Evolutionary conservation across 2,888 invertebrate genomes (phyloP).

Genomic region (Sminthurinus aureus): DNA sequence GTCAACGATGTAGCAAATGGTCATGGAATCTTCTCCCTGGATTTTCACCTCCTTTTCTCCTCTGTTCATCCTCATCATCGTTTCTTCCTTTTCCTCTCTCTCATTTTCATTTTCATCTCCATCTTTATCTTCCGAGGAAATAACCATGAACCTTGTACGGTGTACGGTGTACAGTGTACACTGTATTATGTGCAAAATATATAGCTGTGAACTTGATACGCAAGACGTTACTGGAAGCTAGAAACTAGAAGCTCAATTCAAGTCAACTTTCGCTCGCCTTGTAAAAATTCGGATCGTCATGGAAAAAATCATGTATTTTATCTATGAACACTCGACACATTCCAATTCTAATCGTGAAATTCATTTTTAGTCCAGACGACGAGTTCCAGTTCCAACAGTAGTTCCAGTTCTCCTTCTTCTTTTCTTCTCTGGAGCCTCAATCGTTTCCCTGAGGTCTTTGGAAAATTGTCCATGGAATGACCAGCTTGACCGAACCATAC

Average conservation of each 20-base stretch:
- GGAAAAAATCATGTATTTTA: background rate
- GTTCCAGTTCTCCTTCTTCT: background rate
- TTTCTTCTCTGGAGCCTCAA: too few species aligned
- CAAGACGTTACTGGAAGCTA: too few species aligned
- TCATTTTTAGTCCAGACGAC: background rate
- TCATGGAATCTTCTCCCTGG: background rate
- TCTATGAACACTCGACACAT: background rate
- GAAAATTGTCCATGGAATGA: constrained; percentile 17
- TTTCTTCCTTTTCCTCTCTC: background rate
- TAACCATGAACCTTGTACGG: background rate
- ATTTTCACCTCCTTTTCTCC: background rate
- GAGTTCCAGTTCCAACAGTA: background rate
- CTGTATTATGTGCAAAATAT: too few species aligned
- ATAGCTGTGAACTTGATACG: too few species aligned
- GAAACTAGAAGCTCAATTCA: too few species aligned
- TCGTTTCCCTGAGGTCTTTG: background rate
- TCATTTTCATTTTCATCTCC: background rate
- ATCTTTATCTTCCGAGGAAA: background rate
- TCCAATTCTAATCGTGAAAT: background rate
- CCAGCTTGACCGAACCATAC: constrained; percentile 25
- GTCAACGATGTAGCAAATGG: background rate
- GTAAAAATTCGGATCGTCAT: too few species aligned
- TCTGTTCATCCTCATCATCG: background rate
- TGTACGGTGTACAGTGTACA: background rate
- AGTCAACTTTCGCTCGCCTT: too few species aligned